Conservation (phyloP, 2,888 invertebrate genomes). For the Ariolimax columbianus region DNA sequence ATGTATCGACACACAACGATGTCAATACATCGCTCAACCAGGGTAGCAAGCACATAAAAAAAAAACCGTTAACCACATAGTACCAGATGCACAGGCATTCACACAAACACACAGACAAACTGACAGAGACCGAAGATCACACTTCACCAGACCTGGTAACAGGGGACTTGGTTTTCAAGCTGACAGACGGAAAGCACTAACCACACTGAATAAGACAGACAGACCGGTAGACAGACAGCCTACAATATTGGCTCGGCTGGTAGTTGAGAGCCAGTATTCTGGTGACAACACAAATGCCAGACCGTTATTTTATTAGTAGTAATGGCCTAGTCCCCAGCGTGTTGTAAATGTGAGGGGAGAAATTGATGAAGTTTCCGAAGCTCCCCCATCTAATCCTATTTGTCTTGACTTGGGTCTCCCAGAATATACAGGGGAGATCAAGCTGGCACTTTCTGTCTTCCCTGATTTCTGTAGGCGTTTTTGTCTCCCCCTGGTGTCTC, state of each 20-base stretch:
- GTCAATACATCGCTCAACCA: too few relatives aligned
- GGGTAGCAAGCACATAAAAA: too few relatives aligned
- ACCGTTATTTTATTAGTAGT: conserved; percentile 44
- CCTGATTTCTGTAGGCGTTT: background rate
- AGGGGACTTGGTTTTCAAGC: background rate
- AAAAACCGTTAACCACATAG: too few relatives aligned
- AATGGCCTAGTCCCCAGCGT: conserved; percentile 39
- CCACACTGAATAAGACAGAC: background rate
- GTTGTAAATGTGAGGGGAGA: conserved; percentile 37
- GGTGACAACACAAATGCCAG: conserved; percentile 25
- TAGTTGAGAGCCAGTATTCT: conserved; percentile 13
- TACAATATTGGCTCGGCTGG: background rate
- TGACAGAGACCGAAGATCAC: background rate
- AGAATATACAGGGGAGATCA: background rate
- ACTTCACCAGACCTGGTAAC: background rate
- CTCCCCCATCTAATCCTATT: conserved; percentile 35
- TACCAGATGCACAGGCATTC: background rate
- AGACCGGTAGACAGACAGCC: background rate
- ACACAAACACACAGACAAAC: background rate
- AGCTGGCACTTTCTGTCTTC: background rate
- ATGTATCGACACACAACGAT: too few relatives aligned
- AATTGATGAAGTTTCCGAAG: conserved; percentile 32
- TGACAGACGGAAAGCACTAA: background rate
- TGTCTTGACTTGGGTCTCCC: conserved; percentile 13
- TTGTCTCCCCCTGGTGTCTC: background rate